Conservation (phyloP, 2,113 vertebrate genomes). For the Zosterops japonicus region DNA sequence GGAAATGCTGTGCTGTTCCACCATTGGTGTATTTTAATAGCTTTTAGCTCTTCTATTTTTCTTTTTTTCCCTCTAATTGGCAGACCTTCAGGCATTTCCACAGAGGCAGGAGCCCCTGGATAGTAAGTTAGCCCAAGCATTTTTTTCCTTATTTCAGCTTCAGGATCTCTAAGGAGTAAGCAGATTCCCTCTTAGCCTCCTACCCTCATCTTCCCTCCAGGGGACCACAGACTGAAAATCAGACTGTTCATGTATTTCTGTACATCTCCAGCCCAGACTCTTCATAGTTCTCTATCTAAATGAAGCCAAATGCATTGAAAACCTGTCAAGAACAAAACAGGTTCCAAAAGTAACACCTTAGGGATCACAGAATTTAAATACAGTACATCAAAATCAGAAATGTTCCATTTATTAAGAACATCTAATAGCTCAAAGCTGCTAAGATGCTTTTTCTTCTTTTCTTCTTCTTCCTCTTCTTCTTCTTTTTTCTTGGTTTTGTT, state of each 20-base stretch:
- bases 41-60: neutral
- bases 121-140: neutral
- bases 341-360: neutral
- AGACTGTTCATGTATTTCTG: neutral
- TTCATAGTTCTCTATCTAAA: neutral
- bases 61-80: neutral
- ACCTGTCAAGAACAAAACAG: conserved; percentile 27
- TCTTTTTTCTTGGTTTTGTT: neutral
- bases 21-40: neutral
- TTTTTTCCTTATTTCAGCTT: neutral
- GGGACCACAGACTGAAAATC: neutral
- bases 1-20: neutral
- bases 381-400: neutral
- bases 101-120: neutral
- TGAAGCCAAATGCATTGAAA: conserved; percentile 10
- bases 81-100: neutral
- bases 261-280: neutral
- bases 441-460: neutral
- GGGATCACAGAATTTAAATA: neutral
- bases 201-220: neutral
- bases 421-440: neutral
- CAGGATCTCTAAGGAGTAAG: neutral
- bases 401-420: neutral
- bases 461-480: no score
- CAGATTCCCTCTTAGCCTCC: neutral